These are phyloP conservation scores for Hydrozoanthus tunicans DNA, from an alignment of 64 coral and sea anemone species.

Conservation along the genomic window DNA sequence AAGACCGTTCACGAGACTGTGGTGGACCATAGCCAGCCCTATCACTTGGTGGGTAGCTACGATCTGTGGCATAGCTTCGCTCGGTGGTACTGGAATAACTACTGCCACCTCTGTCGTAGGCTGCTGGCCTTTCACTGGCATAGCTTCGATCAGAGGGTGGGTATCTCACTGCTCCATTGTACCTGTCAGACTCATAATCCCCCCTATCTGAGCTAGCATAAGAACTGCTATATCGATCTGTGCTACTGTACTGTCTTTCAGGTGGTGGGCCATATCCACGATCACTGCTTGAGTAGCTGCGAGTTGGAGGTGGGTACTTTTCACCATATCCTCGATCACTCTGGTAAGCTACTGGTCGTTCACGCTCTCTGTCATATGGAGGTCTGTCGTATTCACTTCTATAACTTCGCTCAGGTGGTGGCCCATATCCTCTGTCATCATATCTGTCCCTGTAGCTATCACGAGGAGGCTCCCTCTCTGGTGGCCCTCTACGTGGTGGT, in stretches of 20 bases:
- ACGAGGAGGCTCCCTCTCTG: constrained; percentile 49
- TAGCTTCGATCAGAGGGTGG: constrained; percentile 53
- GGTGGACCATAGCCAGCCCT: constrained; percentile 46
- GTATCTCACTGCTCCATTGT: constrained; percentile 46
- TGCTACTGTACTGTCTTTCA: constrained; percentile 47
- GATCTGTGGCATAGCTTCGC: constrained; percentile 30
- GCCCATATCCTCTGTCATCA: constrained; percentile 46
- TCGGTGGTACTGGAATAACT: constrained; percentile 36
- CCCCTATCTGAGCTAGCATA: constrained; percentile 32
- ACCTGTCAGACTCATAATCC: constrained; percentile 38
- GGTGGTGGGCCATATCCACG: constrained; percentile 46
- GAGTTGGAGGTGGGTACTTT: constrained; percentile 45
- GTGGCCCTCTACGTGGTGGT: constrained; percentile 42
- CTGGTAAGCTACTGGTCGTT: constrained; percentile 41
- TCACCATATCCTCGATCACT: constrained; percentile 52
- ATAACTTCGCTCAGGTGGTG: constrained; percentile 46
- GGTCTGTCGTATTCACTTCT: constrained; percentile 37
- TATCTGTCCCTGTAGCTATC: constrained; percentile 39
- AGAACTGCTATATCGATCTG: constrained; percentile 30
- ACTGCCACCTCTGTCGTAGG: constrained; percentile 38
- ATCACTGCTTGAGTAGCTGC: constrained; percentile 36
- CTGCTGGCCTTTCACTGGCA: constrained; percentile 18
- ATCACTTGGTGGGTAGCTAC: constrained; percentile 46
- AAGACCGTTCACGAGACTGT: constrained; percentile 42
- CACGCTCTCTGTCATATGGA: constrained; percentile 37